Evolutionary conservation across 2,797 vertebrate genomes (phyloP).

Genomic region (Pteropus rufus): DNA sequence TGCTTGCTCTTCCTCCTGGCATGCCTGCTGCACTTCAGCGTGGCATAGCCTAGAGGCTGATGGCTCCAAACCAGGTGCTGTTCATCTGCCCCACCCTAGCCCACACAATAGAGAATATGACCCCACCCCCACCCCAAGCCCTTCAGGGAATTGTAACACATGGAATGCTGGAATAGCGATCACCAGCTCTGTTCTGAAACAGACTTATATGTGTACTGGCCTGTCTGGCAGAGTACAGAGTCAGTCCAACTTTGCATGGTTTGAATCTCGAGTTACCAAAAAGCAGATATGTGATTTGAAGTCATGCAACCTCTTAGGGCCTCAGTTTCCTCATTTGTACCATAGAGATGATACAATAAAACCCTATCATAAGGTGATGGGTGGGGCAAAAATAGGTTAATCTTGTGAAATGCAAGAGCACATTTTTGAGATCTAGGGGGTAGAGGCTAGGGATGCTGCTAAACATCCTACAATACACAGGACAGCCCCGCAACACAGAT

Average conservation of each 20-base stretch:
- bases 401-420: background rate
- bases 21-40: background rate
- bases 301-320: background rate
- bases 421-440: background rate
- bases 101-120: background rate
- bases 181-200: background rate
- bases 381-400: background rate
- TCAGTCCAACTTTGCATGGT: background rate
- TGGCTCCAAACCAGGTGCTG: background rate
- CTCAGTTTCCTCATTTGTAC: background rate
- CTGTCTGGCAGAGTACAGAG: no score
- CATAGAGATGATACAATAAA: background rate
- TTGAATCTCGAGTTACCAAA: background rate
- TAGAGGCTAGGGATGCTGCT: background rate
- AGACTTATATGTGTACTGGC: background rate
- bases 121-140: background rate
- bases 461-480: background rate
- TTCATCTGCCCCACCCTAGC: background rate
- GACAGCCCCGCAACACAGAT: background rate
- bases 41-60: background rate
- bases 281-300: background rate
- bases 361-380: background rate
- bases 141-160: background rate
- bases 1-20: background rate
- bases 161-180: rapidly evolving